Evolutionary conservation across 2,113 vertebrate species (phyloP), one percentile per base, ranked within the genome.

Genomic region (Copsychus sechellarum): DNA sequence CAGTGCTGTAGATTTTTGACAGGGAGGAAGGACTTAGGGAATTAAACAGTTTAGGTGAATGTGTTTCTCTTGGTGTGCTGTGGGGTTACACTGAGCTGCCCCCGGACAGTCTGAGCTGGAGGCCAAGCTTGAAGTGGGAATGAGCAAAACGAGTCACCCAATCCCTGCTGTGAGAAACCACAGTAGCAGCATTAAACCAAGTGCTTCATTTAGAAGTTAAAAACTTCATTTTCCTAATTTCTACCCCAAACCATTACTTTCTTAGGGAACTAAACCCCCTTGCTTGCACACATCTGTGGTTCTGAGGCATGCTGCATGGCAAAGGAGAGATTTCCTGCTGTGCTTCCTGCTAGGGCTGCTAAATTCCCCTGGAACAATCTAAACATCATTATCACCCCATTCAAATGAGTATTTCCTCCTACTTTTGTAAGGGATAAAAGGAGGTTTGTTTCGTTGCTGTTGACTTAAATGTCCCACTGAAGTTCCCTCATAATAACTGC

Each of bases 381-480:
- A 21, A 92, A 65, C 65, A 25, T 70, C 51, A 64, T 50, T 82
- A 86, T 45, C 73, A 38, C 45, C 47, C 69, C 50, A 45, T 84
- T 72, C 67, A 64, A 81, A 80, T 83, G 48, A 72, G 10, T 93
- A 62, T 72, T 81, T 86, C 87, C 84, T 60, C 62, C 84, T 40
- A 51, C 64, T 22, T 78, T 84, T 82, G 47, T 77, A 40, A 81
- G 28, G 72, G n/a, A 81, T 90, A 36, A 93, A 90, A 93, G 40
- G 83, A 88, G 92, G 53, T 64, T 91, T 95, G 71, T 94, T 95
- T 62, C 43, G 1, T 47, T 86, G 40, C 43, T 90, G 34, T 92
- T 84, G 90, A 83, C 26, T 89, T 14, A 86, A 84, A 48, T 15
- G 51, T 80, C 82, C 77, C 82, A 50, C 50, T 58, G 87, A 66